Base-by-base conservation (phyloP, 2,797 vertebrate genomes). In the Mastacembelus armatus region DNA sequence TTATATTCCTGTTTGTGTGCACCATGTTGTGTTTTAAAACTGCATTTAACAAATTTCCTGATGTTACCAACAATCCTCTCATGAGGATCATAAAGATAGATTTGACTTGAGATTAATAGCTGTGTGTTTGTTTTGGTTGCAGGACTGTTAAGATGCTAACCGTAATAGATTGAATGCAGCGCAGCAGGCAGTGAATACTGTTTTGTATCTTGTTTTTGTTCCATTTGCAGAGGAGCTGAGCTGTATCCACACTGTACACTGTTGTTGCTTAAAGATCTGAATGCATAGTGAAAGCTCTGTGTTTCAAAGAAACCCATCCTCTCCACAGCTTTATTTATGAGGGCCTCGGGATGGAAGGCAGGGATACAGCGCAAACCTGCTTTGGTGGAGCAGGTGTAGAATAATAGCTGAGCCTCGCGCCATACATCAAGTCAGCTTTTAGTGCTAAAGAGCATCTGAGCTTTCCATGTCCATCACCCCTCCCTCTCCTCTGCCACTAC, bases 361-460 rank as follows among this genome's bases (percentile, higher is more conserved):
- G 35, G 18, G 59, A 66, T 64, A 45, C 77, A 47, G 59, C 30
- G 12, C 27, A 4, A 72, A 66, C 72, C 74, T 57, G 64, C 81
- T 84, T 70, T 39, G 36, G 27, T 14, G 52, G 61, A 75, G 82
- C 85, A 85, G 84, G 67, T 85, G 77, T 74, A 78, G 85, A 89
- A 81, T 90, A 87, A 88, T 83, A 83, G 85, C 74, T 6, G 27
- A 67, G 56, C 45, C 3, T 1, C 2, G n/a, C 42, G 32, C 78
- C 78, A 80, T 91, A 86, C 75, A 81, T 90, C 88, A 89, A 89
- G 83, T 83, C 79, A 77, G 82, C 83, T 87, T 84, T 89, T 85
- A 84, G 77, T 79, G 65, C 74, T 81, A 78, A 85, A 80, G 80
- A 83, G 83, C 60, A 47, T 60, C 58, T 36, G 11, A 58, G 85